Conservation (phyloP, 2,113 vertebrate genomes). For the Colinus virginianus region DNA sequence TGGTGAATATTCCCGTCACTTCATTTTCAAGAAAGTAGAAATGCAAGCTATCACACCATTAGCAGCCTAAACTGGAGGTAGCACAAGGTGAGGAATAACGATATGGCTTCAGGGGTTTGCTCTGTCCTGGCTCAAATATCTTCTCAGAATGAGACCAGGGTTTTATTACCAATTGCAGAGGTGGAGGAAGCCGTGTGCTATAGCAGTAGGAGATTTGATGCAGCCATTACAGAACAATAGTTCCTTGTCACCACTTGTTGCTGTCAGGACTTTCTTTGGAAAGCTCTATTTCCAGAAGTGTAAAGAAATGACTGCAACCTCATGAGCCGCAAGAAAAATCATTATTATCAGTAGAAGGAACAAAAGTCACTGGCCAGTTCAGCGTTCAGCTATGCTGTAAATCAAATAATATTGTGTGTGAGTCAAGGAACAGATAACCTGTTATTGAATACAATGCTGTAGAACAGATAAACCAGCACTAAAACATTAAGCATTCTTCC, state of each 20-base stretch:
- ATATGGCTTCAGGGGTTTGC: neutral
- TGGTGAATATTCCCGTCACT: constrained; percentile 14
- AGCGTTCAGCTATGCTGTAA: neutral
- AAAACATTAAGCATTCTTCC: neutral
- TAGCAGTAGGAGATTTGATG: neutral
- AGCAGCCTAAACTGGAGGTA: constrained; percentile 25
- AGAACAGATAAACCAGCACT: neutral
- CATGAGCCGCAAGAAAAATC: neutral
- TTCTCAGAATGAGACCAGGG: neutral
- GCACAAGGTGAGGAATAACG: neutral
- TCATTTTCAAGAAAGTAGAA: neutral
- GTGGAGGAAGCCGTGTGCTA: neutral
- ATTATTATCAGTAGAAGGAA: neutral
- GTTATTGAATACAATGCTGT: neutral
- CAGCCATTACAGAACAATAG: neutral
- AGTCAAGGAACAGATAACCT: neutral
- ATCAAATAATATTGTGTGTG: neutral
- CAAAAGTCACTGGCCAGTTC: neutral
- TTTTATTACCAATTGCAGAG: neutral
- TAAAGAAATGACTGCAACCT: neutral
- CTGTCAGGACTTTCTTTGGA: neutral
- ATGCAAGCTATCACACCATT: constrained; percentile 18
- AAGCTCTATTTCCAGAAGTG: neutral
- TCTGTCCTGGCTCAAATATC: neutral
- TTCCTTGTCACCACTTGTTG: neutral